Conservation (phyloP, 2,113 vertebrate species). For the Theropithecus gelada region DNA sequence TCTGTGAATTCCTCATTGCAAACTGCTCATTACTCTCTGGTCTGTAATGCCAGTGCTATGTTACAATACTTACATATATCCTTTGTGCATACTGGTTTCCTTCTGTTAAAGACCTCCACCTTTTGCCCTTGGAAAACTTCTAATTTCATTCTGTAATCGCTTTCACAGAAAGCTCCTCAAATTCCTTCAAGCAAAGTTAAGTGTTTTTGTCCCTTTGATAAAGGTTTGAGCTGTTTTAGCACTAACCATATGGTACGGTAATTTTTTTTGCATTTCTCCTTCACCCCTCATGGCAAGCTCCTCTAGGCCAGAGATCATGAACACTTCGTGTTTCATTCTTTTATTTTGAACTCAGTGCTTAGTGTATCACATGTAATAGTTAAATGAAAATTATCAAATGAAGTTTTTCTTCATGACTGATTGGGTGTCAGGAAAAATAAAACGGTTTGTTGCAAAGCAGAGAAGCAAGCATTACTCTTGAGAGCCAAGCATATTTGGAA, state of each 20-base stretch:
- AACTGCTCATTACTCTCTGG: background rate
- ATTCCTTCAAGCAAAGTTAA: background rate
- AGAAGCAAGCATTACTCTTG: background rate
- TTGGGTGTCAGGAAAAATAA: background rate
- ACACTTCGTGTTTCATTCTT: background rate
- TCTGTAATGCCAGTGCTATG: background rate
- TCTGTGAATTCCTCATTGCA: background rate
- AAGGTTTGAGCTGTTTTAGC: background rate
- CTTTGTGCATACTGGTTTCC: background rate
- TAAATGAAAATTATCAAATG: background rate
- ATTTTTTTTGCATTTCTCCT: background rate
- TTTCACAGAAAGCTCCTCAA: background rate
- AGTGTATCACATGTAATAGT: background rate
- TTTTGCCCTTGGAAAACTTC: background rate
- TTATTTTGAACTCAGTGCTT: background rate
- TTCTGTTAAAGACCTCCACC: background rate
- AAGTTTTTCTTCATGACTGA: background rate
- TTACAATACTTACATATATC: background rate
- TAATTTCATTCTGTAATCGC: background rate
- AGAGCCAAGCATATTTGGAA: background rate
- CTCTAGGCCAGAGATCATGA: background rate
- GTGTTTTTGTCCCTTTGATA: background rate
- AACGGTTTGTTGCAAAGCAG: background rate
- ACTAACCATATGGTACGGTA: background rate
- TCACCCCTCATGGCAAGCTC: background rate